Evolutionary conservation across 2,797 vertebrate genomes (phyloP), one percentile per base, ranked within the genome.

Genomic region (Centropyge bicolor): DNA sequence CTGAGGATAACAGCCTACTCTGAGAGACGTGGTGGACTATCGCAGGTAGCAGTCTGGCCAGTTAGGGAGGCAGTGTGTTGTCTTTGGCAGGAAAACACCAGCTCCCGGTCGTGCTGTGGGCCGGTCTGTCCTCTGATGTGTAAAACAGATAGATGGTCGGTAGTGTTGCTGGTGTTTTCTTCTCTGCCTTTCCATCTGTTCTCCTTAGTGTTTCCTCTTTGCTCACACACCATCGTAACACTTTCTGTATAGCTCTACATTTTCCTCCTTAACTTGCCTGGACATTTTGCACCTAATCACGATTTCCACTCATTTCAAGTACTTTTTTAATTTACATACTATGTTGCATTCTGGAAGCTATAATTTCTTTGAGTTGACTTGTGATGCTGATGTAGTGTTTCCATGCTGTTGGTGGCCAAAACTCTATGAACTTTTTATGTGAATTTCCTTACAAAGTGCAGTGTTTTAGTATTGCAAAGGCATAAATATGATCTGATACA

Each of bases 81-180:
- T 70, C 74, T 88, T 94, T 93, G 91, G 92, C 86, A 61, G 70
- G 69, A 27, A 82, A 85, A 83, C 74, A 81, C 35, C 57, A 87
- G 83, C 82, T 87, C 66, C 66, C 68, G 76, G 71, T 87, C 65
- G 40, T 76, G 68, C 78, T 70, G 71, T 67, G 68, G 78, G 82
- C 78, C 11, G 22, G 56, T 78, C 80, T 8, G 0, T 72, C 36
- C 63, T 85, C 88, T 89, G 87, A 93, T 92, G 90, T 78, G 17
- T 87, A 88, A 88, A 93, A 82, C 92, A 93, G 88, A 92, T 76
- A 91, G 62, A 78, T 60, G 67, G 41, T 66, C 74, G 81, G 19
- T 63, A 49, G 73, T 77, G 73, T 76, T 31, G 24, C 71, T 41
- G 13, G 6, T 78, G 63, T 79, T 84, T 85, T 80, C 65, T 63